Evolutionary conservation across 2,888 invertebrate genomes (phyloP).

Genomic region (Parascotia fuliginaria): DNA sequence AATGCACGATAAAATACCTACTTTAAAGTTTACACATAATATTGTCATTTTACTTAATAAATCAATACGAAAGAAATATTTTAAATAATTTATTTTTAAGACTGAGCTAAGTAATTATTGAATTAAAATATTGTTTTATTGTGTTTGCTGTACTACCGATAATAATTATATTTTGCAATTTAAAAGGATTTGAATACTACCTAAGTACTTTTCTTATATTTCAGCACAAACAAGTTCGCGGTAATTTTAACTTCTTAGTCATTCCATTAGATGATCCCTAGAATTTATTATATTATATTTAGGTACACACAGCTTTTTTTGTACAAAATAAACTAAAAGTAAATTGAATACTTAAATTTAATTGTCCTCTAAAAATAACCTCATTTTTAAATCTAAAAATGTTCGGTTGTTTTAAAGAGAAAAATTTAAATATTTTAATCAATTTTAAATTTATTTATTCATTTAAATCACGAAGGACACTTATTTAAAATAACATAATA

Average conservation of each 20-base stretch:
- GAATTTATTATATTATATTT: conserved; percentile 31
- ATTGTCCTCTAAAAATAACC: conserved; percentile 11
- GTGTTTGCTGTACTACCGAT: conserved; percentile 19
- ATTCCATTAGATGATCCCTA: conserved; percentile 51
- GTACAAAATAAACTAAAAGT: conserved; percentile 1
- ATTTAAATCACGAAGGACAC: too few species aligned
- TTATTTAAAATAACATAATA: too few species aligned
- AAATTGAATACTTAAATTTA: too few species aligned
- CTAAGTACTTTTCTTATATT: conserved; percentile 29
- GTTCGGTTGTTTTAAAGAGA: conserved; percentile 12
- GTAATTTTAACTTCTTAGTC: conserved; percentile 60
- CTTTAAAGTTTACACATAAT: neutral
- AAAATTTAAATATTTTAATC: too few species aligned
- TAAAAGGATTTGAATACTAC: conserved; percentile 26
- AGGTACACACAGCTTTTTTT: conserved; percentile 5
- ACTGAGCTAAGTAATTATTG: conserved; percentile 71
- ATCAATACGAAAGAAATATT: conserved; percentile 40
- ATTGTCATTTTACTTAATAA: conserved; percentile 12
- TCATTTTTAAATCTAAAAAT: conserved; percentile 41
- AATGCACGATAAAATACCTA: conserved; percentile 7
- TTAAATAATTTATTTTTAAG: conserved; percentile 70
- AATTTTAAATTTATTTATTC: too few species aligned
- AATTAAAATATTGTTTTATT: conserved; percentile 43
- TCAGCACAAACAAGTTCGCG: conserved; percentile 52
- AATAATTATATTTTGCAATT: conserved; percentile 30